Evolutionary conservation across 2,888 invertebrate species (phyloP).

Genomic region (Cylloceria caligata): DNA sequence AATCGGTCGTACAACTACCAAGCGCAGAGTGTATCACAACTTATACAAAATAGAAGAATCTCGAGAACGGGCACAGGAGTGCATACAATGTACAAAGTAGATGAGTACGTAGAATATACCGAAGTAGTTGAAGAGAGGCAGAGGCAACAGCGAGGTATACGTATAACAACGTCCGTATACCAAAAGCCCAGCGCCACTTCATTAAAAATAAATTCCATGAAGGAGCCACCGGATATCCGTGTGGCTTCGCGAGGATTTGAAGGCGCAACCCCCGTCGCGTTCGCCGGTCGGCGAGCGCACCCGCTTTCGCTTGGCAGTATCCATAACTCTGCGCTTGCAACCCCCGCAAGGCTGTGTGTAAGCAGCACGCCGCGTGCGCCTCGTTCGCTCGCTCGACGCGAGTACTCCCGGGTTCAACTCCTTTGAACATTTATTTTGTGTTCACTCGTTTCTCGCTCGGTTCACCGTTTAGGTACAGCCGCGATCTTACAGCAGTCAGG

Average conservation of each 20-base stretch:
- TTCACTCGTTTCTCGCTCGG: conserved; percentile 52
- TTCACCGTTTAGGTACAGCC: conserved; percentile 31
- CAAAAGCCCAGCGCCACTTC: conserved; percentile 83
- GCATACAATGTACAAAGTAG: conserved; percentile 30
- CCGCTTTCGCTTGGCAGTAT: conserved; percentile 67
- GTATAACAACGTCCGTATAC: conserved; percentile 39
- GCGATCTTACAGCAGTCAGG: conserved; percentile 6
- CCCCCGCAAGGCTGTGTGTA: conserved; percentile 60
- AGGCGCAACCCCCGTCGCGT: conserved; percentile 71
- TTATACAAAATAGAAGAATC: background rate
- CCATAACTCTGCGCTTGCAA: conserved; percentile 76
- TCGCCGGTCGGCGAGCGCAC: conserved; percentile 28
- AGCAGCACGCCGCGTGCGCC: conserved; percentile 27
- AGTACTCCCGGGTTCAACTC: conserved; percentile 49
- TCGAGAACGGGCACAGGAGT: conserved; percentile 27
- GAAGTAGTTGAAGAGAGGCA: conserved; percentile 43
- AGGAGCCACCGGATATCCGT: conserved; percentile 84
- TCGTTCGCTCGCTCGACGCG: conserved; percentile 50
- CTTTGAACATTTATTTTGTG: conserved; percentile 61
- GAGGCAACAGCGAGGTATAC: conserved; percentile 1
- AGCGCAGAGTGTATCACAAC: background rate
- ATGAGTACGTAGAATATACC: conserved; percentile 29
- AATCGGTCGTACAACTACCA: background rate
- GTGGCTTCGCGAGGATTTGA: conserved; percentile 85
- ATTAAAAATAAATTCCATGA: conserved; percentile 86